These are phyloP conservation scores for Podargus strigoides DNA, from an alignment of 2,797 vertebrate genomes.

Conservation along the genomic window DNA sequence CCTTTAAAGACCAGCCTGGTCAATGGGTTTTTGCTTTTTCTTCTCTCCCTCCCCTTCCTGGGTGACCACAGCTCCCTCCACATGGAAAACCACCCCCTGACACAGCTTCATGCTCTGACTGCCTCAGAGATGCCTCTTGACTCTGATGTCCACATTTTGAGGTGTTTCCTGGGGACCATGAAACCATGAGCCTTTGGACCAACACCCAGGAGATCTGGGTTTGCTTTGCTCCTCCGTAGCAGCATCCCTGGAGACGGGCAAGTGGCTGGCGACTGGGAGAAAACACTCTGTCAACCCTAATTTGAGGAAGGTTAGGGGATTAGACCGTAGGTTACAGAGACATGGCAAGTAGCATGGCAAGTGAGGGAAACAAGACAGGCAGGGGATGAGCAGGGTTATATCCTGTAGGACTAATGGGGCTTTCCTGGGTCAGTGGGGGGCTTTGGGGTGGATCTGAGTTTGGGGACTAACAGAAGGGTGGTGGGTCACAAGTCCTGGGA, in stretches of 20 bases:
- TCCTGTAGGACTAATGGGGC: neutral
- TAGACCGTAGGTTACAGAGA: neutral
- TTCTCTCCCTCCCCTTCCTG: neutral
- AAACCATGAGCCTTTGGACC: neutral
- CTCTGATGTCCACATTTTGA: neutral
- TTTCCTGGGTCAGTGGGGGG: neutral
- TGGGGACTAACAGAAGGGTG: neutral
- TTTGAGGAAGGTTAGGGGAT: neutral
- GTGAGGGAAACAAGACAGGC: neutral
- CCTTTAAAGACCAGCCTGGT: neutral
- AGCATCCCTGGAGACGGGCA: neutral
- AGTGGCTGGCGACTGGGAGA: neutral
- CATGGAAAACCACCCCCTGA: neutral
- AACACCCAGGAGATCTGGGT: neutral
- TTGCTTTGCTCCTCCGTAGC: neutral
- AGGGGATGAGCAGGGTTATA: neutral
- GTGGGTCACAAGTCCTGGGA: neutral
- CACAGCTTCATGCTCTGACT: neutral
- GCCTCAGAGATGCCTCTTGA: neutral
- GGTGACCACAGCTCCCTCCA: neutral
- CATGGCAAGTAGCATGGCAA: neutral
- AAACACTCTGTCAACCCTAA: neutral
- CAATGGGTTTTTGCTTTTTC: neutral
- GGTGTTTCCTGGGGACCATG: neutral
- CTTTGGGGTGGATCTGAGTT: neutral